Conservation (phyloP, 2,797 vertebrate genomes). For the Coregonus sp. region DNA sequence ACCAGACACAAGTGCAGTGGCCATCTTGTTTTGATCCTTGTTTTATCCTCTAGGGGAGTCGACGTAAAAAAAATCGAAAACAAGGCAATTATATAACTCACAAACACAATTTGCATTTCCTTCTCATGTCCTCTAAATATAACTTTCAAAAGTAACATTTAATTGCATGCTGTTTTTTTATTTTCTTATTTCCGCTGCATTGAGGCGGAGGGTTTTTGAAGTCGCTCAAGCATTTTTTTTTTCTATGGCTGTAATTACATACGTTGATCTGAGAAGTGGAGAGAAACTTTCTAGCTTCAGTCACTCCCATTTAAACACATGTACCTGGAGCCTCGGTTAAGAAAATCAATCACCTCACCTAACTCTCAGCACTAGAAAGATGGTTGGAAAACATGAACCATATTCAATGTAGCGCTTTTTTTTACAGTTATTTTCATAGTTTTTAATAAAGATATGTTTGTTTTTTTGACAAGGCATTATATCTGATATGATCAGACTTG, state of each 20-base stretch:
- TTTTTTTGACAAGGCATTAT: no score
- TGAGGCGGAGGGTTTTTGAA: background rate
- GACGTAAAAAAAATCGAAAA: conserved; percentile 7
- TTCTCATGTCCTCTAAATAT: conserved; percentile 43
- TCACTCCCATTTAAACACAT: background rate
- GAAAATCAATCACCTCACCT: background rate
- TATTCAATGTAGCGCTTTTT: background rate
- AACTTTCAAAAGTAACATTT: conserved; percentile 39
- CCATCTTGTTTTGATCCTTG: conserved; percentile 28
- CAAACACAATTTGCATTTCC: conserved; percentile 51
- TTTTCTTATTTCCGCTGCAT: conserved; percentile 9
- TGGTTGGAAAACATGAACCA: background rate
- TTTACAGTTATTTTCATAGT: no score
- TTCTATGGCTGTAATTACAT: background rate
- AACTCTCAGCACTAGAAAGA: background rate
- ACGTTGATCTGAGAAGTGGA: background rate
- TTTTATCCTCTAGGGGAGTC: conserved; percentile 32
- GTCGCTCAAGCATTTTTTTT: background rate
- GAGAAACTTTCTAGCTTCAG: background rate
- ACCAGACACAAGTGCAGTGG: conserved; percentile 30
- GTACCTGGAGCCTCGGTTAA: background rate
- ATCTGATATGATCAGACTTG: no score
- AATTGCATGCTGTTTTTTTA: conserved; percentile 31
- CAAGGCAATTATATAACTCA: conserved; percentile 34
- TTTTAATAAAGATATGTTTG: no score